Conservation (phyloP, 2,797 vertebrate species). For the Anisognathus igniventris region DNA sequence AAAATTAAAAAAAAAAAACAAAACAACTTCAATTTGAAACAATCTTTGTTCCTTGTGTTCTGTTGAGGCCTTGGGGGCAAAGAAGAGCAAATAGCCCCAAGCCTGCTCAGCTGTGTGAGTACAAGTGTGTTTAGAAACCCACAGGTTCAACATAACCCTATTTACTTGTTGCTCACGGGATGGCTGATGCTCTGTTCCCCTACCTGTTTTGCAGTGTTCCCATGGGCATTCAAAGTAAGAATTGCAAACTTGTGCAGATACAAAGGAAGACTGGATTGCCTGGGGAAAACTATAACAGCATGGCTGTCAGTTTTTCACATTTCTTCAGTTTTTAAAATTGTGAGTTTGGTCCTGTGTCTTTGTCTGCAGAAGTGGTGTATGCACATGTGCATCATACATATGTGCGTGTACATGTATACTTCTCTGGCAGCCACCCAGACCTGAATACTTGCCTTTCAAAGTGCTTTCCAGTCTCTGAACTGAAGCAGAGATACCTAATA, state of each 20-base stretch:
- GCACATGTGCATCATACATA: rapidly evolving
- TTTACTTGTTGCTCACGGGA: neutral
- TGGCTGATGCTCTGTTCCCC: neutral
- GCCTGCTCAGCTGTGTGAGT: neutral
- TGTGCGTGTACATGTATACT: rapidly evolving
- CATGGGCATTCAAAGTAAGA: neutral
- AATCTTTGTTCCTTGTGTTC: neutral
- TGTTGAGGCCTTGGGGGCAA: neutral
- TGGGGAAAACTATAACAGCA: neutral
- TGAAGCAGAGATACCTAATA: neutral
- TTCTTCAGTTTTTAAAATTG: neutral
- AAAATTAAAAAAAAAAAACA: neutral
- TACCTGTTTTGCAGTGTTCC: neutral
- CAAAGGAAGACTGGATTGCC: neutral
- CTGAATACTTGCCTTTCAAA: neutral
- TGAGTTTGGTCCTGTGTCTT: neutral
- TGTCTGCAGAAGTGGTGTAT: neutral
- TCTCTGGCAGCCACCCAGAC: neutral
- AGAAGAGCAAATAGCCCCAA: neutral
- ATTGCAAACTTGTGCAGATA: neutral
- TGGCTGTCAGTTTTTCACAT: neutral
- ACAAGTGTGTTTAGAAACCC: neutral
- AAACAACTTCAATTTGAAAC: neutral
- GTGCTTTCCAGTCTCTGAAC: neutral
- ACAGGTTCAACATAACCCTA: neutral